Base-by-base conservation (phyloP, 2,113 vertebrate genomes). In the Semnornis frantzii region DNA sequence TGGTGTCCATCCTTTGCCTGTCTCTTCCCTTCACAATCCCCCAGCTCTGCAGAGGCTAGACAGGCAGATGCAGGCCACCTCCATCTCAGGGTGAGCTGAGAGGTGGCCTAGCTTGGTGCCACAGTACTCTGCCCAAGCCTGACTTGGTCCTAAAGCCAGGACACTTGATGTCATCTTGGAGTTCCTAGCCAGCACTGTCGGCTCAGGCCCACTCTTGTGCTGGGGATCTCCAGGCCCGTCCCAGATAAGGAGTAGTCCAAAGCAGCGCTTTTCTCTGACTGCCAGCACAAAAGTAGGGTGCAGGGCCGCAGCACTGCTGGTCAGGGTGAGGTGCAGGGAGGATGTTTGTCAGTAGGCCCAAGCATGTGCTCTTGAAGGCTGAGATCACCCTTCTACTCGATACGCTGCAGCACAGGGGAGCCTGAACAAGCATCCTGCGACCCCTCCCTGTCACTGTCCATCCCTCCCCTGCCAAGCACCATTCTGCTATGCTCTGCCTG, bases 141-240 rank as follows among this genome's bases (percentile, higher is more conserved):
- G 9, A 65, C 20, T 17, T 16, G 21, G 37, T n/a, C 46, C 37
- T 31, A 8, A 89, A 84, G 31, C 31, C 1, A 1, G 9, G 17
- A 17, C 27, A 28, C 10, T 73, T 0, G 0, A 18, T 30, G 42
- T 9, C 44, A 39, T 10, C 34, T 60, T 0, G 0, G 34, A 9
- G 20, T 5, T 85, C 15, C 39, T n/a, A 59, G 27, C 27, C 58
- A 78, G 62, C 75, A 66, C 9, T 39, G 60, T 25, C 50, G 84
- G 69, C 60, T 50, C 34, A 80, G 63, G 4, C 52, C 20, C 13
- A 17, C 27, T 58, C 46, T 31, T 34, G 12, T 59, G 46, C 54
- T 68, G 52, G 12, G 46, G 42, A 76, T 8, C 6, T 57, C 10
- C 1, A 1, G 20, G 34, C 9, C n/a, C 50, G 17, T 59, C 12